These are phyloP conservation scores for Cydia fagiglandana DNA, from an alignment of 1,140 invertebrate species.

Conservation along the genomic window DNA sequence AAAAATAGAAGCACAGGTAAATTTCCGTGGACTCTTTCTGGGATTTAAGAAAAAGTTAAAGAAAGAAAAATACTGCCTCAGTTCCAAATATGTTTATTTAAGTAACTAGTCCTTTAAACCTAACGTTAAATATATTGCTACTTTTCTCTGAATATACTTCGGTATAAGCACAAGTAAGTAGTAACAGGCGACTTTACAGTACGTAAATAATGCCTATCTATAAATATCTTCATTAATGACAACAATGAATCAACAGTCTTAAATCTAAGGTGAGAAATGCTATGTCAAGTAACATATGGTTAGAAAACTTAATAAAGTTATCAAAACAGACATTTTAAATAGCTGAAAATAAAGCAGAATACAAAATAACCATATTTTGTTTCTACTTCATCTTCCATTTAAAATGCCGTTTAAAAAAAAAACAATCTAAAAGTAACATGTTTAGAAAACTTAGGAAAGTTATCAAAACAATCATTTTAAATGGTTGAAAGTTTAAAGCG, in stretches of 20 bases:
- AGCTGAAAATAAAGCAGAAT: neutral
- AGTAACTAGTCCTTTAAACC: conserved; percentile 7
- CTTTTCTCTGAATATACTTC: conserved; percentile 68
- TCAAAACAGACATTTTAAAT: neutral
- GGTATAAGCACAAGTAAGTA: conserved; percentile 71
- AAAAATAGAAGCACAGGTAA: too few species aligned
- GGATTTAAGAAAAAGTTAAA: too few species aligned
- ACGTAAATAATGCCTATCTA: conserved; percentile 50
- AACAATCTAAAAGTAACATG: neutral
- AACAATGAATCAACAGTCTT: conserved; percentile 15
- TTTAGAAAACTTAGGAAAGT: too few species aligned
- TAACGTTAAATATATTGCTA: conserved; percentile 8
- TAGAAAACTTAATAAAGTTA: neutral
- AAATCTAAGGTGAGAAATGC: neutral
- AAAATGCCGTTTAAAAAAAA: neutral
- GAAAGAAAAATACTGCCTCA: neutral
- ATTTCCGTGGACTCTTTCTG: too few species aligned
- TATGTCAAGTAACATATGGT: neutral
- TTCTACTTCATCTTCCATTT: neutral
- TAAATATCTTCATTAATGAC: neutral
- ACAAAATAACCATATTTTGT: neutral
- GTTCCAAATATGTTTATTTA: conserved; percentile 11
- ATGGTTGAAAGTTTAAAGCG: neutral
- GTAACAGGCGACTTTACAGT: conserved; percentile 49
- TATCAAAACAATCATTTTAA: neutral